Evolutionary conservation across 2,888 invertebrate species (phyloP).

Genomic region (Thymelicus acteon): DNA sequence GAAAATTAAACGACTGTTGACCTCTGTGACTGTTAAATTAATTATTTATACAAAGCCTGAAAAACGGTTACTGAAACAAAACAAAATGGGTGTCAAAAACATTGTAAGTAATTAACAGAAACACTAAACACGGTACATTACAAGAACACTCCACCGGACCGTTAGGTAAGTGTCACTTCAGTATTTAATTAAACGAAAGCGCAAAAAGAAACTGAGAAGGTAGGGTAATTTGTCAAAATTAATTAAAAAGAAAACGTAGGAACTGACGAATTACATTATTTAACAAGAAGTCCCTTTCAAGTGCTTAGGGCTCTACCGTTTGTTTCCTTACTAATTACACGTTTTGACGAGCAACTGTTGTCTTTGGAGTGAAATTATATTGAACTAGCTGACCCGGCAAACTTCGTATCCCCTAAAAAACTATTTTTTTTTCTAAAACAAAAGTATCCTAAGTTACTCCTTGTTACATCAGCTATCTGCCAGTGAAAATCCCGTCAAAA

Average conservation of each 20-base stretch:
- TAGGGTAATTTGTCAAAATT: conserved; percentile 84
- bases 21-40: not conserved
- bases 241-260: conserved; percentile 81
- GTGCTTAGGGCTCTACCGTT: conserved; percentile 53
- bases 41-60: not conserved
- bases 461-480: too few relatives aligned
- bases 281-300: conserved; percentile 68
- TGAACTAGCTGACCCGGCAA: too few relatives aligned
- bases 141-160: conserved; percentile 62
- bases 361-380: conserved; percentile 10
- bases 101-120: conserved; percentile 62
- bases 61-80: not conserved
- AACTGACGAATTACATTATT: conserved; percentile 70
- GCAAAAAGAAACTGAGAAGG: conserved; percentile 76
- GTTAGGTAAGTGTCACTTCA: conserved; percentile 76
- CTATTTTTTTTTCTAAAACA: too few relatives aligned
- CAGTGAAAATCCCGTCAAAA: too few relatives aligned
- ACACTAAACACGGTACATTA: conserved; percentile 58
- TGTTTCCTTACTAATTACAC: conserved; percentile 59
- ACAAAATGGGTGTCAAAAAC: conserved; percentile 6
- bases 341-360: conserved; percentile 43
- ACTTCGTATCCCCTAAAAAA: too few relatives aligned
- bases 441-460: too few relatives aligned
- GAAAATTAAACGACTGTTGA: not conserved
- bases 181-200: conserved; percentile 82